These are phyloP conservation scores for Conger conger DNA, from an alignment of 2,113 vertebrate genomes.

Conservation along the genomic window DNA sequence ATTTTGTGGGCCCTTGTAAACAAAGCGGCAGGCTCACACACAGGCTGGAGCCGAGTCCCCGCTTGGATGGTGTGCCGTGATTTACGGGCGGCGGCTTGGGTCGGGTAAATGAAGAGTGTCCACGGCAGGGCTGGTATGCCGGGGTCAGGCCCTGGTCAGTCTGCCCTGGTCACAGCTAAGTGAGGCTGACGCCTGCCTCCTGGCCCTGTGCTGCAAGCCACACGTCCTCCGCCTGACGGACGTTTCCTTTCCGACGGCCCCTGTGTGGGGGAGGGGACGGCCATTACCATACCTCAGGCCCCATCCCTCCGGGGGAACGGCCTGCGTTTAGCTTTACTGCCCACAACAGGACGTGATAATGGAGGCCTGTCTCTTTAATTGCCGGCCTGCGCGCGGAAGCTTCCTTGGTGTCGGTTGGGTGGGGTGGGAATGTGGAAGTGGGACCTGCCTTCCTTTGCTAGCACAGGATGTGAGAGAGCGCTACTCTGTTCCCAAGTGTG, in stretches of 20 bases:
- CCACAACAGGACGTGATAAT: neutral
- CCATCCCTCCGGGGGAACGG: neutral
- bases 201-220: conserved; percentile 40
- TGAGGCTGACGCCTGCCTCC: conserved; percentile 68
- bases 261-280: neutral
- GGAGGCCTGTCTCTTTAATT: neutral
- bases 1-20: neutral
- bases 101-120: conserved; percentile 9
- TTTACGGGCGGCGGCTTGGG: neutral
- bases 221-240: conserved; percentile 55
- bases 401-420: neutral
- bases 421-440: neutral
- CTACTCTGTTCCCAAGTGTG: neutral
- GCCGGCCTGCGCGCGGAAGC: neutral
- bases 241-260: conserved; percentile 59
- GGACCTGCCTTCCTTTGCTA: neutral
- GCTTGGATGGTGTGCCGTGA: neutral
- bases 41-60: neutral
- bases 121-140: conserved; percentile 59
- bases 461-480: neutral
- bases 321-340: neutral
- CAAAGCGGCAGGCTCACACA: neutral
- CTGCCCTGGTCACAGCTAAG: conserved; percentile 69
- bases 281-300: neutral
- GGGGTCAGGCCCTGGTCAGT: conserved; percentile 68